phyloP scores from a whole-genome alignment of 2,888 invertebrate genomes.

The Parasteatoda lunata region DNA sequence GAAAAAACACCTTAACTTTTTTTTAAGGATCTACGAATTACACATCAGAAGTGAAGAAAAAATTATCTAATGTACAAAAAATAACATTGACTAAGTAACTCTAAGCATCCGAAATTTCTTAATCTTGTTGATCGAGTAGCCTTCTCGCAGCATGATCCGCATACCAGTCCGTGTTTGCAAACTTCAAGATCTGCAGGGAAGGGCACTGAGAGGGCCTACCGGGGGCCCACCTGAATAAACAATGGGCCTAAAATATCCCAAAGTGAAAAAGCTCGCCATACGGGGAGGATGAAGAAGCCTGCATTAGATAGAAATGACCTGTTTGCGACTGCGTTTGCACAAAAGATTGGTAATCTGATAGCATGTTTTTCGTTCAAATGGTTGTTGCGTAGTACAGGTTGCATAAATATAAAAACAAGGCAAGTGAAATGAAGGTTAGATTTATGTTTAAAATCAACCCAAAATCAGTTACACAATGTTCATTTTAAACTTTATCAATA shows the following conservation, averaged over 20 bases:
- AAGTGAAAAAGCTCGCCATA: background rate
- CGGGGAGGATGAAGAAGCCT: conserved; percentile 11
- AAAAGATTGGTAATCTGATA: background rate
- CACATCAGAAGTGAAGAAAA: background rate
- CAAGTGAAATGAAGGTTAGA: no score
- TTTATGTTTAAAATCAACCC: no score
- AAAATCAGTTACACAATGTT: no score
- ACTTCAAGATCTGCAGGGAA: conserved; percentile 17
- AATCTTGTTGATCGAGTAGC: conserved; percentile 64
- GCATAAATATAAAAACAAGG: no score
- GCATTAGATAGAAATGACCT: conserved; percentile 51
- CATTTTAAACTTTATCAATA: no score
- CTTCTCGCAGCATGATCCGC: conserved; percentile 55
- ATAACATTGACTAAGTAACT: conserved; percentile 53
- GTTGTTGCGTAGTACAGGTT: no score
- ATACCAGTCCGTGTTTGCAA: conserved; percentile 55
- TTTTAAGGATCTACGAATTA: background rate
- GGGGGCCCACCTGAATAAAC: conserved; percentile 48
- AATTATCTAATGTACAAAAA: conserved; percentile 43
- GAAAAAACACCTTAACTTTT: background rate
- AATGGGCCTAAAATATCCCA: background rate
- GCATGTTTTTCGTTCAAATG: no score
- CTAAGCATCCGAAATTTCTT: conserved; percentile 45
- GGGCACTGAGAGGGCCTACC: conserved; percentile 4
- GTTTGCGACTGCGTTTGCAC: conserved; percentile 6